phyloP scores from a whole-genome alignment of 2,888 invertebrate genomes.

The Epiperipatus broadwayi region DNA sequence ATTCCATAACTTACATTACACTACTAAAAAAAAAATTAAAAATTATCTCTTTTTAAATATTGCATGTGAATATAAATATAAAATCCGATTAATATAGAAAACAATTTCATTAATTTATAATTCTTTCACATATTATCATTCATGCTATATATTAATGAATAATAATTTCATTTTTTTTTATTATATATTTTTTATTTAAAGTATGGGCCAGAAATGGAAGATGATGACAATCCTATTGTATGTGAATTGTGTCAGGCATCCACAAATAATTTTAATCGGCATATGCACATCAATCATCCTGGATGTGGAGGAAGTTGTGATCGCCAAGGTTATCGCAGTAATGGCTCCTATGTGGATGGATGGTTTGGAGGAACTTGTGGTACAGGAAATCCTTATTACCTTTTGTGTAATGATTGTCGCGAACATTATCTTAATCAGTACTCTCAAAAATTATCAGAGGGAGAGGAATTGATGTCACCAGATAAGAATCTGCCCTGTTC shows the following conservation, averaged over 20 bases:
- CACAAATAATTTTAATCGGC: constrained; percentile 28
- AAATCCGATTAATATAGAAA: no score
- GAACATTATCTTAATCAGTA: constrained; percentile 30
- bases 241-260: constrained; percentile 33
- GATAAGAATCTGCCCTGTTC: no score
- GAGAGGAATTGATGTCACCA: background rate
- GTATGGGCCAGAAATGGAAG: constrained; percentile 18
- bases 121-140: no score
- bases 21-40: no score
- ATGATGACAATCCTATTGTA: constrained; percentile 19
- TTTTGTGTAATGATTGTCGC: constrained; percentile 36
- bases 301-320: constrained; percentile 38
- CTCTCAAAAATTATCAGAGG: constrained; percentile 10
- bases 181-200: background rate
- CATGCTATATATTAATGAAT: no score
- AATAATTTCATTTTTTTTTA: no score
- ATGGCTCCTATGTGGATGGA: constrained; percentile 23
- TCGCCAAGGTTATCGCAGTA: constrained; percentile 25
- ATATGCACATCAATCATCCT: constrained; percentile 36
- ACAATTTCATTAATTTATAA: no score
- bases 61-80: no score
- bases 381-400: constrained; percentile 31
- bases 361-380: constrained; percentile 36
- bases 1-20: no score
- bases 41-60: no score